Base-by-base conservation (phyloP, 2,797 vertebrate species). In the Intellagama lesueurii region DNA sequence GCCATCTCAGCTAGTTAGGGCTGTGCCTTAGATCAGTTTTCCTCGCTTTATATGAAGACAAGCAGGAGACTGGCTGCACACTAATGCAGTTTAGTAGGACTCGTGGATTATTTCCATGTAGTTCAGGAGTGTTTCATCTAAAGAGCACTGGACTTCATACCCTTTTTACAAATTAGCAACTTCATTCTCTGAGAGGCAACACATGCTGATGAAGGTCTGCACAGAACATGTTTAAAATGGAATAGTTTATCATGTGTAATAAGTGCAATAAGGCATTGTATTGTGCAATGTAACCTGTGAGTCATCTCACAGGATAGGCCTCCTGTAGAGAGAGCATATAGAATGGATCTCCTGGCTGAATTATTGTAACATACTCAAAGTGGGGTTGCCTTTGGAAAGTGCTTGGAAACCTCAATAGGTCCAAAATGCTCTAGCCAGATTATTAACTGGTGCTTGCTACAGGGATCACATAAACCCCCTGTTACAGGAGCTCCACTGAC, bases 181-280 rank as follows among this genome's bases (percentile, higher is more conserved):
- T 85, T 90, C 69, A 88, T 90, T 77, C 70, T 85, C 73, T 90
- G 73, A 80, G 89, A 87, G 40, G 82, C 77, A 66, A 60, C 87
- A 68, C 82, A 86, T 44, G 24, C 69, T 68, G 70, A 82, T 86
- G 81, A 60, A 81, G 83, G 69, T 88, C 86, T n/a, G 4, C 83
- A 82, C 16, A 64, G 90, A 66, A 90, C 84, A 49, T 49, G 12
- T 68, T 91, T 91, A 89, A 90, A 91, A 60, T 81, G 73, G 77
- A 88, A 86, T 40, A 90, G 69, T 64, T 82, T 79, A 86, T 90
- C 82, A 86, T 73, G 35, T 77, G 69, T 90, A 83, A 89, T 91
- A 76, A 90, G 87, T 80, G 70, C 69, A 28, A 78, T 90, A 16
- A 68, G n/a, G 35, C 76, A n/a, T 19, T 52, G 81, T 40, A 5